Base-by-base conservation (phyloP, 2,888 invertebrate species). In the Lymantria monacha region DNA sequence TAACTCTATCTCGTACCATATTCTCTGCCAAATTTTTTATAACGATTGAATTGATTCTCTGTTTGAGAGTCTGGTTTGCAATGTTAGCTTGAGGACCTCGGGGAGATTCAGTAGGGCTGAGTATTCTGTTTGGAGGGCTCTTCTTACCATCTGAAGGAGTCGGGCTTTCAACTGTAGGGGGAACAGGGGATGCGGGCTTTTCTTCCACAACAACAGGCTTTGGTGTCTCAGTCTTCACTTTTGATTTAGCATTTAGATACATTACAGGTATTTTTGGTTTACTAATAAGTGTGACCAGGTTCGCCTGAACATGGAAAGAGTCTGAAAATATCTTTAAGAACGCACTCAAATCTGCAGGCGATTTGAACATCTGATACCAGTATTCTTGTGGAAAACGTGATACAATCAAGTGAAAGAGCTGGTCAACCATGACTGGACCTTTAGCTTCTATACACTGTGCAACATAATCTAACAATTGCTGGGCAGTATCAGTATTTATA, bases 241-340 rank as follows among this genome's bases (percentile, higher is more conserved):
- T 90, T 61, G 86, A 70, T 80, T 90, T 90, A 63, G 92, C 81
- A 78, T 91, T 91, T 56, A 91, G 79, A 85, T 91, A 92, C 85
- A 91, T 87, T 58, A 91, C 93, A 66, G 93, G 94, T 70, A 95
- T 92, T 92, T 95, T 95, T 76, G 95, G 95, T 78, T 94, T 93
- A 78, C 94, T 95, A 69, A 97, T 93, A 63, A 97, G 87, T 51
- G 96, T 96, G 70, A 97, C 97, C 83, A 97, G 93, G 91, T 98
- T 98, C 48, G 97, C 94, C 80, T 98, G 97, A 57, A 98, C 97
- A 81, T 97, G 96, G 87, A 98, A 98, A 71, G 97, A 95, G 81
- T 98, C 97, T n/a, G 97, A 96, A 81, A 98, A 97, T 88, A 98
- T 94, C 82, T 97, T 96, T 48, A 98, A 91, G 80, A 98, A 98